phyloP scores from a whole-genome alignment of 2,888 invertebrate genomes.

The Amphipyra berbera region DNA sequence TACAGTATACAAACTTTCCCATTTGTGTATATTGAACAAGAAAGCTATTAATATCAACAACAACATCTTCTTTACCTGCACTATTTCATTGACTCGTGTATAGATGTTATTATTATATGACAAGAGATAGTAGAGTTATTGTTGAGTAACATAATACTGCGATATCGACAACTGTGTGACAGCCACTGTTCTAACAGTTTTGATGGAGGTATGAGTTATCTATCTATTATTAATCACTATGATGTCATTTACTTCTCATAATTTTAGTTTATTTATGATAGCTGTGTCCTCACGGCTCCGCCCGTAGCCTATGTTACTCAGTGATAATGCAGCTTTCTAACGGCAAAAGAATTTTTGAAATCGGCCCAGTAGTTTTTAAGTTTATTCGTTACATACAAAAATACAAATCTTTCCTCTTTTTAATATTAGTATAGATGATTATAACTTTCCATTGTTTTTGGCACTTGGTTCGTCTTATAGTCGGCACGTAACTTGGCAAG shows the following conservation, averaged over 20 bases:
- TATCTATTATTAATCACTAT: slow-evolving; percentile 18
- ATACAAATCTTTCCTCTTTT: too few species aligned
- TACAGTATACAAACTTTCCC: too few species aligned
- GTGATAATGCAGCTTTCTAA: too few species aligned
- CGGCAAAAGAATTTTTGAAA: too few species aligned
- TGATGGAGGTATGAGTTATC: slow-evolving; percentile 28
- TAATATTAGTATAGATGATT: neutral
- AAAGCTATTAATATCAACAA: slow-evolving; percentile 7
- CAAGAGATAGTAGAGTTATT: slow-evolving; percentile 34
- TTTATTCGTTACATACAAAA: too few species aligned
- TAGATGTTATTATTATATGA: slow-evolving; percentile 35
- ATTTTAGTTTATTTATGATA: neutral
- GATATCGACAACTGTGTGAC: slow-evolving; percentile 37
- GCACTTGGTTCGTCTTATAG: neutral
- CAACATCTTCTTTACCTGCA: slow-evolving; percentile 14
- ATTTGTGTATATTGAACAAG: neutral
- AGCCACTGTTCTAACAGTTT: slow-evolving; percentile 36
- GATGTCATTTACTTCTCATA: neutral
- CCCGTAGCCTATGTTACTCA: too few species aligned
- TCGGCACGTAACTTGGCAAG: too few species aligned
- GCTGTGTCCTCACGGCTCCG: too few species aligned
- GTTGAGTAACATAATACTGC: slow-evolving; percentile 30
- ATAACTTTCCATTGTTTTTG: slow-evolving; percentile 3
- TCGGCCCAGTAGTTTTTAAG: too few species aligned
- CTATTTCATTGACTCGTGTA: slow-evolving; percentile 1